Base-by-base conservation (phyloP, 1,140 invertebrate species). In the Paramacrobiotus metropolitanus region DNA sequence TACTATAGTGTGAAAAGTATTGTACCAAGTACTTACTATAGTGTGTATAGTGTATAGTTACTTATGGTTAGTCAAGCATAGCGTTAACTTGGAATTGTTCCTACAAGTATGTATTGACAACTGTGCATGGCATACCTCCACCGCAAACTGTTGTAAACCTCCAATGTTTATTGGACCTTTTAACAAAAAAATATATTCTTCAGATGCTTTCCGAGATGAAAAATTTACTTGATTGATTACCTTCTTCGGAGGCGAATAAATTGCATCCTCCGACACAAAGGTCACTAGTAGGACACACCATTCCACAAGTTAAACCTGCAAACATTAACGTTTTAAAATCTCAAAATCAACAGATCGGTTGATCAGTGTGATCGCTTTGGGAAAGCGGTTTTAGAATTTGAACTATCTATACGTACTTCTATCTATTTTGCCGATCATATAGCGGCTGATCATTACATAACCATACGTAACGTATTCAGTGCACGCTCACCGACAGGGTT, bases 261-360 rank as follows among this genome's bases (percentile, higher is more conserved):
- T 98, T 98, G 72, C 94, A 98, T 0, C 90, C 89, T 0, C 93
- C 93, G 1, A 96, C 91, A 71, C 94, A 98, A 0, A 98, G 79
- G 71, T 98, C 93, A 71, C 88, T 93, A 0, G 92, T 97, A 2
- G 94, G 93, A 69, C 93, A 98, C 4, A 98, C 91, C 94, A 98
- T 98, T 21, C 94, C 93, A 70, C 93, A 98, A 0, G 91, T 94
- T 0, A 98, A 75, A 0, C 87, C 48, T 55, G 24, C 4, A 55
- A 20, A 55, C 48, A 55, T 55, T 20, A 15, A 55, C 15, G 4
- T 55, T 15, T 20, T 20, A 20, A 20, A 24, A 55, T 24, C 15
- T 15, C 48, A 9, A 28, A 55, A 15, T 4, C 24, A 15, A 24
- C 15, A 55, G 48, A 55, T 20, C 24, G 4, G 24, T 20, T 4